Evolutionary conservation across 1,140 invertebrate genomes (phyloP).

Genomic region (Polypedilum pembai): DNA sequence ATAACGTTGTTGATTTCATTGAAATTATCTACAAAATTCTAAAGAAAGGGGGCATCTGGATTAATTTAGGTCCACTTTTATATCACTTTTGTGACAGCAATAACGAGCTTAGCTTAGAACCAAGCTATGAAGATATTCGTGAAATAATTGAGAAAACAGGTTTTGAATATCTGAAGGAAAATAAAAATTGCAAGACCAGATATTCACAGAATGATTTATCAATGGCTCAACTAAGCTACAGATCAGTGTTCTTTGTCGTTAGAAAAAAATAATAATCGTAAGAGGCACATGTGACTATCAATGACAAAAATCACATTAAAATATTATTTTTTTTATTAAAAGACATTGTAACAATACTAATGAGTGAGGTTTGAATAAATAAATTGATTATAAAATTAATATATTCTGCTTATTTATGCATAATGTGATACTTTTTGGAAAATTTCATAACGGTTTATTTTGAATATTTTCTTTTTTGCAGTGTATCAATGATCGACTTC

Average conservation of each 20-base stretch:
- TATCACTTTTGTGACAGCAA: slow-evolving; percentile 91
- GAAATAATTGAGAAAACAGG: slow-evolving; percentile 78
- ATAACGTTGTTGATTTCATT: slow-evolving; percentile 91
- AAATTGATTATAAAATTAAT: too few species aligned
- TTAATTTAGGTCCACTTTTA: slow-evolving; percentile 86
- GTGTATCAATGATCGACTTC: too few species aligned
- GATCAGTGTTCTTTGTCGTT: slow-evolving; percentile 77
- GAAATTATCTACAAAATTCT: slow-evolving; percentile 90
- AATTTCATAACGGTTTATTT: too few species aligned
- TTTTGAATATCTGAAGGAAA: slow-evolving; percentile 70
- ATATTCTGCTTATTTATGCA: too few species aligned
- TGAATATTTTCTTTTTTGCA: too few species aligned
- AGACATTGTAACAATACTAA: too few species aligned
- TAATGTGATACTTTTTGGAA: too few species aligned
- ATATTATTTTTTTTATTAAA: too few species aligned
- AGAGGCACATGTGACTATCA: not conserved
- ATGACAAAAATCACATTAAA: too few species aligned
- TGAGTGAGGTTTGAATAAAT: too few species aligned
- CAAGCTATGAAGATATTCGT: slow-evolving; percentile 77
- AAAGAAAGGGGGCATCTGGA: slow-evolving; percentile 79
- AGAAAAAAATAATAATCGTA: not conserved
- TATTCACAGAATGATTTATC: slow-evolving; percentile 88
- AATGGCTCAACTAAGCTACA: slow-evolving; percentile 88
- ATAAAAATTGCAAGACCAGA: slow-evolving; percentile 67
- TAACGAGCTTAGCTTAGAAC: slow-evolving; percentile 88